phyloP scores from a whole-genome alignment of 2,888 invertebrate genomes.

The Pantelozetes paolii region DNA sequence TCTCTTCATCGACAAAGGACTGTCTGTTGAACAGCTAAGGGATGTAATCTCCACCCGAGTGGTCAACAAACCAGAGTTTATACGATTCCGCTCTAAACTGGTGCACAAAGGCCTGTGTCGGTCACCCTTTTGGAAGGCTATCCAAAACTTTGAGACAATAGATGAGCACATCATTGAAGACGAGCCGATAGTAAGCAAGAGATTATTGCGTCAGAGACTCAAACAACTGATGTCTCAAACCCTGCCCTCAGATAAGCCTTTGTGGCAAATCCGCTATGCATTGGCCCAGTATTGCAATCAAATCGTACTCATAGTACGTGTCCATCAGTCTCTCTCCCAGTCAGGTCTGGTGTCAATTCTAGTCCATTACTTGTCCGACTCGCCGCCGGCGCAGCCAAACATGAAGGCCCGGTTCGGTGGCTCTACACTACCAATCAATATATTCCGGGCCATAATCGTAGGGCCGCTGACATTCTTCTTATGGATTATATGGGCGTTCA shows the following conservation, averaged over 20 bases:
- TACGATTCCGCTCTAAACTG: constrained; percentile 40
- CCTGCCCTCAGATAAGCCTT: constrained; percentile 54
- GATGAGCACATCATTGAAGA: constrained; percentile 57
- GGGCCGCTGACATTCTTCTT: constrained; percentile 57
- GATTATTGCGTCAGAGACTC: constrained; percentile 55
- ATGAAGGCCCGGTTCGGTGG: constrained; percentile 54
- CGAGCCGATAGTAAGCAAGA: constrained; percentile 51
- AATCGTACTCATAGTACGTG: constrained; percentile 55
- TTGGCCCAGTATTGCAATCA: constrained; percentile 48
- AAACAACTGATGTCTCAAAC: constrained; percentile 54
- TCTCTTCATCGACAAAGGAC: constrained; percentile 56
- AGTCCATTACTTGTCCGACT: constrained; percentile 46
- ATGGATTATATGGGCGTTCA: constrained; percentile 53
- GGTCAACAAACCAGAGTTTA: constrained; percentile 36
- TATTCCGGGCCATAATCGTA: constrained; percentile 55
- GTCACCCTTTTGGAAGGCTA: constrained; percentile 37
- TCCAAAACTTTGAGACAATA: constrained; percentile 49
- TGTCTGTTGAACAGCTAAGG: constrained; percentile 54
- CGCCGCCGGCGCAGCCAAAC: constrained; percentile 41
- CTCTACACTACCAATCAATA: constrained; percentile 53
- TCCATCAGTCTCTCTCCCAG: constrained; percentile 58
- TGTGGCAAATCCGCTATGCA: constrained; percentile 57
- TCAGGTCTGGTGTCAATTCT: constrained; percentile 55
- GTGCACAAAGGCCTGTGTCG: constrained; percentile 36
- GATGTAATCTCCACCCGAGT: constrained; percentile 56